phyloP scores from a whole-genome alignment of 1,140 invertebrate species.

The Drosophila erecta region DNA sequence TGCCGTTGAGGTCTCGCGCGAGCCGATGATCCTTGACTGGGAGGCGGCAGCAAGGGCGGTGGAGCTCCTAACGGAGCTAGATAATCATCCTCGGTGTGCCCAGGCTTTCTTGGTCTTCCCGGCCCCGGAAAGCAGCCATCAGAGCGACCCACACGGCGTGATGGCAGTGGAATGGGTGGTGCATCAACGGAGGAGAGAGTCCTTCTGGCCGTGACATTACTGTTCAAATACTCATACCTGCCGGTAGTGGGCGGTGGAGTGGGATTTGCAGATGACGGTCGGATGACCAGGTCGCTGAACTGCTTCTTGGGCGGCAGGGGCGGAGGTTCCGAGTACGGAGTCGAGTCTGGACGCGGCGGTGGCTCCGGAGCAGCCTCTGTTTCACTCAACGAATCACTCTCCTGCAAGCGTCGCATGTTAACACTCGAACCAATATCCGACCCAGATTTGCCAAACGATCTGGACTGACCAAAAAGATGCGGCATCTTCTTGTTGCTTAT shows the following conservation, averaged over 20 bases:
- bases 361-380: slow-evolving; percentile 87
- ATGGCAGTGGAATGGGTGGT: slow-evolving; percentile 88
- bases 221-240: slow-evolving; percentile 72
- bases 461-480: slow-evolving; percentile 79
- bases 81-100: slow-evolving; percentile 88
- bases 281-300: slow-evolving; percentile 80
- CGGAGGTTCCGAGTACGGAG: slow-evolving; percentile 88
- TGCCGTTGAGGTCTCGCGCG: slow-evolving; percentile 67
- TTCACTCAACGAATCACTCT: slow-evolving; percentile 85
- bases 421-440: slow-evolving; percentile 74
- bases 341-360: slow-evolving; percentile 88
- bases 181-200: slow-evolving; percentile 49
- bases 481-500: slow-evolving; percentile 84
- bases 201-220: slow-evolving; percentile 36
- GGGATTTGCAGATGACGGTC: slow-evolving; percentile 70
- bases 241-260: slow-evolving; percentile 40
- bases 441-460: slow-evolving; percentile 71
- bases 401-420: slow-evolving; percentile 83
- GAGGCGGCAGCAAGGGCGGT: slow-evolving; percentile 74
- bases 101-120: slow-evolving; percentile 85
- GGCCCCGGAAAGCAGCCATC: slow-evolving; percentile 85
- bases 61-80: slow-evolving; percentile 85
- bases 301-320: slow-evolving; percentile 94
- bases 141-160: slow-evolving; percentile 86
- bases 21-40: slow-evolving; percentile 55